Conservation (phyloP, 2,113 vertebrate genomes). For the Galemys pyrenaicus region DNA sequence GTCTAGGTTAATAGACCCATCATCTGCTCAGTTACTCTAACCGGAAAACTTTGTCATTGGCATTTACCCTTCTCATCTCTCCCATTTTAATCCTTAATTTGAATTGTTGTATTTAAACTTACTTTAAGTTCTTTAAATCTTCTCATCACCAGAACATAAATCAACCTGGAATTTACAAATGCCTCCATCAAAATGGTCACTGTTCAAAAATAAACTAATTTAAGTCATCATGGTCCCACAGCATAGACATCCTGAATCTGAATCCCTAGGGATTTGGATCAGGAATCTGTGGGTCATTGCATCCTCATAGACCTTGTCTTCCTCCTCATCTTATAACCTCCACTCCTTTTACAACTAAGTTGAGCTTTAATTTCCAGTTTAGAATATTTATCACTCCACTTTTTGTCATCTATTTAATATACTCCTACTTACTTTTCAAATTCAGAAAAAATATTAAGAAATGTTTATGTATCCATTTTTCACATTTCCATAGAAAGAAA, state of each 20-base stretch:
- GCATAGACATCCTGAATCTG: not conserved
- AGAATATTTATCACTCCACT: not conserved
- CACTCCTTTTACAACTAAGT: not conserved
- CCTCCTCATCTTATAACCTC: not conserved
- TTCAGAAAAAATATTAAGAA: not conserved
- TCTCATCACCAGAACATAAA: not conserved
- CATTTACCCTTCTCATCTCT: not conserved
- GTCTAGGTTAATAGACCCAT: not conserved
- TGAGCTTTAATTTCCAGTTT: not conserved
- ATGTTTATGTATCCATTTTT: not conserved
- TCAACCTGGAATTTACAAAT: not conserved
- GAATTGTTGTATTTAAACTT: not conserved
- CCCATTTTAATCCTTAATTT: not conserved
- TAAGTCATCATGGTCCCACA: not conserved
- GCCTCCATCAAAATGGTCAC: not conserved
- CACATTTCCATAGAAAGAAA: not conserved
- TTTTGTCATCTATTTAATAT: not conserved
- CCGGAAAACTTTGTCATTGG: not conserved
- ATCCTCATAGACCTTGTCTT: fast-evolving
- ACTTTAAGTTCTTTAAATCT: not conserved
- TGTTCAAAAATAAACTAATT: not conserved
- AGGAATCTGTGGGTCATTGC: not conserved
- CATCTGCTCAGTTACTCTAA: not conserved
- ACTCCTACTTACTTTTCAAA: not conserved
- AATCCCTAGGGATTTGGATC: not conserved